Percentiles rank a stretch among this genome's conserved stretches.
These are phyloP conservation scores for Silvanus unidentatus DNA, from an alignment of 2,888 invertebrate species.

Conservation along the genomic window DNA sequence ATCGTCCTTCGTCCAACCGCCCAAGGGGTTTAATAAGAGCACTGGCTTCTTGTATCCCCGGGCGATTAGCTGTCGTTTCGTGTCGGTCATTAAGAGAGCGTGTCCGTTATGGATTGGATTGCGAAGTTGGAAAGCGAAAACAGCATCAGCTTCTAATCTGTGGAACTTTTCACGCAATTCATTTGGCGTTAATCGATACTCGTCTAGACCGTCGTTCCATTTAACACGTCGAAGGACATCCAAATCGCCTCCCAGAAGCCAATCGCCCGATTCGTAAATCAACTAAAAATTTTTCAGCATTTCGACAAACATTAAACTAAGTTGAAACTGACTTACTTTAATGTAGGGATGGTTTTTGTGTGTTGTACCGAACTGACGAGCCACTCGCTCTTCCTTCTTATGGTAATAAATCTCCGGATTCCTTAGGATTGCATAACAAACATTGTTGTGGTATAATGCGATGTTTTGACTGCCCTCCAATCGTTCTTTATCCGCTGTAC, in stretches of 20 bases:
- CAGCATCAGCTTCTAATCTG: constrained; percentile 81
- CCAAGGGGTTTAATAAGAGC: constrained; percentile 86
- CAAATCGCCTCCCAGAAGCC: constrained; percentile 87
- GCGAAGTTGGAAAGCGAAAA: constrained; percentile 92
- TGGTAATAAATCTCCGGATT: constrained; percentile 89
- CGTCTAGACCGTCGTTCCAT: constrained; percentile 92
- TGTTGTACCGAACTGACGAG: constrained; percentile 84
- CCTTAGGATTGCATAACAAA: constrained; percentile 65
- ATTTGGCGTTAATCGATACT: constrained; percentile 86
- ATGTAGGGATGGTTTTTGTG: constrained; percentile 82
- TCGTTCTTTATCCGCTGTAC: constrained; percentile 63
- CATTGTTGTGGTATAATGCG: constrained; percentile 59
- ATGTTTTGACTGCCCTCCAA: constrained; percentile 59
- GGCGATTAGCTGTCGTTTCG: constrained; percentile 60
- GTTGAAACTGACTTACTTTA: constrained; percentile 50
- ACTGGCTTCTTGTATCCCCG: constrained; percentile 86
- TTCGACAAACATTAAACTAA: constrained; percentile 1
- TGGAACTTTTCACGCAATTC: constrained; percentile 75
- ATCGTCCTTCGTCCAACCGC: constrained; percentile 96
- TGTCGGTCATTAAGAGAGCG: constrained; percentile 93
- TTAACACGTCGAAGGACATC: constrained; percentile 79
- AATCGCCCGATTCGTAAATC: constrained; percentile 88
- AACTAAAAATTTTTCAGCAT: constrained; percentile 44
- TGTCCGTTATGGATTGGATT: constrained; percentile 99
- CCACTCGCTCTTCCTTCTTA: constrained; percentile 84